Percentiles rank a stretch among this genome's conserved stretches.
phyloP scores from a whole-genome alignment of 2,797 vertebrate species.

The Okamejei kenojei region DNA sequence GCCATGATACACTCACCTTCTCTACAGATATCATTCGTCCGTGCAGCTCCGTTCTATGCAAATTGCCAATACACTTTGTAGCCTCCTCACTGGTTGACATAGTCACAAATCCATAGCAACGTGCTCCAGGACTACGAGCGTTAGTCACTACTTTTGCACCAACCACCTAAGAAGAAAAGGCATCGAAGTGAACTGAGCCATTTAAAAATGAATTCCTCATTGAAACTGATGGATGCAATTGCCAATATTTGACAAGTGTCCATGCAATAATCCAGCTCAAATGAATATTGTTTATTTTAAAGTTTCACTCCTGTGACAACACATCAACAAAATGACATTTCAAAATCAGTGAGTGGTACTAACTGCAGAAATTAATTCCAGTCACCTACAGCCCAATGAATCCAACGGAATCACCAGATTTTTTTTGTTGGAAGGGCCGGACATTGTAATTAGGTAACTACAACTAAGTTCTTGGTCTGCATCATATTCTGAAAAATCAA shows the following conservation, averaged over 20 bases:
- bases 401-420: too few species aligned
- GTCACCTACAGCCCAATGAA: not conserved
- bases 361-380: not conserved
- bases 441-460: too few species aligned
- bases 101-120: conserved; percentile 95
- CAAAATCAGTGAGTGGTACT: not conserved
- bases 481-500: not conserved
- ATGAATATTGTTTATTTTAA: not conserved
- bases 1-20: conserved; percentile 57
- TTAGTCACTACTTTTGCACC: conserved; percentile 97
- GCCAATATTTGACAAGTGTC: not conserved
- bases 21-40: conserved; percentile 97
- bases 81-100: conserved; percentile 89
- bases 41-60: conserved; percentile 90
- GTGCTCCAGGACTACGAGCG: conserved; percentile 87
- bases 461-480: too few species aligned
- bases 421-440: too few species aligned
- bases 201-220: not conserved
- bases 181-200: not conserved
- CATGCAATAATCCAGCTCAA: not conserved
- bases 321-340: not conserved
- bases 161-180: conserved; percentile 66
- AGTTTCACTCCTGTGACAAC: not conserved
- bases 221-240: too few species aligned
- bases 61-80: conserved; percentile 82